Evolutionary conservation across 2,797 vertebrate genomes (phyloP), one percentile per base, ranked within the genome.

Genomic region (Sebastes jordani): DNA sequence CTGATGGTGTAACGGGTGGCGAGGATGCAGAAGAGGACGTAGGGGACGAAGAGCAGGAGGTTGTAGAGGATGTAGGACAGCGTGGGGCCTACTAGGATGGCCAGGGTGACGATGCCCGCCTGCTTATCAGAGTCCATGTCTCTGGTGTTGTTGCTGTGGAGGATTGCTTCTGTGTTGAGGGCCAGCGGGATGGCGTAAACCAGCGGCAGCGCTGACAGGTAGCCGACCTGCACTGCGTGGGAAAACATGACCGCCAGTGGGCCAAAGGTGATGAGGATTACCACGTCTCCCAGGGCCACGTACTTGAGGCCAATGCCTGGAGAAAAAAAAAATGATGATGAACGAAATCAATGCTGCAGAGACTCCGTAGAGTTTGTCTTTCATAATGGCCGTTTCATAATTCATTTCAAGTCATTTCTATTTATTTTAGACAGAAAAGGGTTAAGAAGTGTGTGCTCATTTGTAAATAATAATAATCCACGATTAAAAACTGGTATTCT

Each of bases 191-290:
- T 78, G 5, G 98, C 99, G 6, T 99, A 99, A 49, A 99, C 94
- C 88, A 99, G 95, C 0, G 99, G 99, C 2, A 98, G 96, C 85
- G 97, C 91, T 0, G 98, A 97, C 68, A 99, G 94, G 89, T 98
- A 97, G 4, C 99, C 99, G 3, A 99, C 98, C 95, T 99, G 99
- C 82, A 99, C 97, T 0, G 99, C 97, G 0, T 99, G 97, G 80
- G 98, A 97, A 55, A 99, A 99, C 98, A 99, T 96, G 83, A 99
- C 99, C 0, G 99, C 98, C 94, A 99, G 92, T 0, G 99, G 99
- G 71, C 99, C 99, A 0, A 99, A 99, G 5, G 98, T 99, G 92
- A 99, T 99, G 89, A 99, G 97, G 95, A 99, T 99, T 46, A 99
- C 95, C 81, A 99, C 95, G 32, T 99, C 99, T 7, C 99, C 99